Base-by-base conservation (phyloP, 2,797 vertebrate genomes). In the Rhabdophis nuchalis region DNA sequence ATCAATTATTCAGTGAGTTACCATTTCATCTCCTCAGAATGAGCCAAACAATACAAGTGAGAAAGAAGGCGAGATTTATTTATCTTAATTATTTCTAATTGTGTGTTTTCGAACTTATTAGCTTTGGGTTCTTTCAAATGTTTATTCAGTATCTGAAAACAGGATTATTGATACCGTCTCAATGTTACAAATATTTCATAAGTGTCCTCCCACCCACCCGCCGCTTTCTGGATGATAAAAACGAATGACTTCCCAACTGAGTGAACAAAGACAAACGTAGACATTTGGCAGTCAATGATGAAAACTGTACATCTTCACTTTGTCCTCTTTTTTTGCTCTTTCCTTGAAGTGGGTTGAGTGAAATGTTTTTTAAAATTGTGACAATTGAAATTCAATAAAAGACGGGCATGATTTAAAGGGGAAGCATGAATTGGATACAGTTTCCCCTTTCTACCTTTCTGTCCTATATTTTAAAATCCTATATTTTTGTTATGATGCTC, bases 41-140 rank as follows among this genome's bases (percentile, higher is more conserved):
- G 58, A 95, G 85, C 53, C 8, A 94, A 96, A 93, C 32, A 96
- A 92, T 91, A 1, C 46, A 90, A 87, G 53, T 96, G 93, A 93
- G 93, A 72, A 93, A 94, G 93, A 68, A 93, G 94, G 36, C 53
- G 90, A 93, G 52, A 95, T 96, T 92, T 94, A 93, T 96, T 94
- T 87, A 88, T 86, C 53, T 58, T 92, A 95, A 94, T 94, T 92
- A 90, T 91, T 96, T 93, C 36, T 61, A 85, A 92, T 91, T 14
- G 1, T 56, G 52, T 91, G 53, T 91, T 94, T 95, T 94, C n/a
- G 4, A 4, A 89, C 90, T 94, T 92, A 92, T 1, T 91, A 96
- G 13, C n/a, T 92, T 93, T 16, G 92, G 5, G 14, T 90, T 94
- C 60, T 60, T 41, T 92, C 12, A 60, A 87, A 36, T 92, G 77